phyloP scores from a whole-genome alignment of 2,888 invertebrate genomes.

The Gasteruption jaculator region DNA sequence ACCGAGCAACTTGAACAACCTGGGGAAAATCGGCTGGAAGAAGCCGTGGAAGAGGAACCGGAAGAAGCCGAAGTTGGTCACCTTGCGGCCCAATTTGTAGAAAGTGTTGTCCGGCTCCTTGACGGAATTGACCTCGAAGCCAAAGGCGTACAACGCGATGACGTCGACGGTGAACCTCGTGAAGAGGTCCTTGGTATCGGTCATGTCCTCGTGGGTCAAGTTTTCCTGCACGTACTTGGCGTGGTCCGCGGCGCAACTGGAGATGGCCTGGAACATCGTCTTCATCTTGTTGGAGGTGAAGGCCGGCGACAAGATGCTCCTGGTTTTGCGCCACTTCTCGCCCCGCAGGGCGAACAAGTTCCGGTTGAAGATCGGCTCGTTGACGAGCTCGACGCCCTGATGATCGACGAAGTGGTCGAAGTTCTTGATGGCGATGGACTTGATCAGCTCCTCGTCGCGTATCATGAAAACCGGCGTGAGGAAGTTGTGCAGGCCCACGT shows the following conservation, averaged over 20 bases:
- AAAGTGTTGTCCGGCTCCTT: constrained; percentile 34
- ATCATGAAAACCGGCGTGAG: constrained; percentile 30
- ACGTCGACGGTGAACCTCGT: constrained; percentile 46
- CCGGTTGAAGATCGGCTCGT: constrained; percentile 25
- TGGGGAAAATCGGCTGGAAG: constrained; percentile 13
- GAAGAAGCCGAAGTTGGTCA: constrained; percentile 13
- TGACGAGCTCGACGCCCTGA: too few relatives aligned
- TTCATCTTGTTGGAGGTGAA: constrained; percentile 59
- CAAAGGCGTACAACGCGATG: constrained; percentile 50
- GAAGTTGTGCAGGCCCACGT: too few relatives aligned
- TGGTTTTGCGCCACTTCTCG: constrained; percentile 55
- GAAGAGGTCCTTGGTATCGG: constrained; percentile 36
- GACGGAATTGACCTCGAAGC: constrained; percentile 33
- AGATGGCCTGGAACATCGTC: constrained; percentile 53
- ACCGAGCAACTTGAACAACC: constrained; percentile 9
- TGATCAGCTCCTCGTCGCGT: constrained; percentile 21
- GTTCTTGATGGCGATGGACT: constrained; percentile 16
- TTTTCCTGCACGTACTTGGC: constrained; percentile 22
- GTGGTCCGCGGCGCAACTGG: constrained; percentile 36
- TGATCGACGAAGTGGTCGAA: constrained; percentile 23
- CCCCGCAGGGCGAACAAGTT: constrained; percentile 34
- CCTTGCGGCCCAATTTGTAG: constrained; percentile 28
- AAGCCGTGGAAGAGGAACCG: constrained; percentile 15
- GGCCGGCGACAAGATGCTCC: constrained; percentile 54
- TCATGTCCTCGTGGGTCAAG: constrained; percentile 4